Evolutionary conservation across 2,888 invertebrate genomes (phyloP), one percentile per base, ranked within the genome.

Genomic region (Pemphredon lugubris): DNA sequence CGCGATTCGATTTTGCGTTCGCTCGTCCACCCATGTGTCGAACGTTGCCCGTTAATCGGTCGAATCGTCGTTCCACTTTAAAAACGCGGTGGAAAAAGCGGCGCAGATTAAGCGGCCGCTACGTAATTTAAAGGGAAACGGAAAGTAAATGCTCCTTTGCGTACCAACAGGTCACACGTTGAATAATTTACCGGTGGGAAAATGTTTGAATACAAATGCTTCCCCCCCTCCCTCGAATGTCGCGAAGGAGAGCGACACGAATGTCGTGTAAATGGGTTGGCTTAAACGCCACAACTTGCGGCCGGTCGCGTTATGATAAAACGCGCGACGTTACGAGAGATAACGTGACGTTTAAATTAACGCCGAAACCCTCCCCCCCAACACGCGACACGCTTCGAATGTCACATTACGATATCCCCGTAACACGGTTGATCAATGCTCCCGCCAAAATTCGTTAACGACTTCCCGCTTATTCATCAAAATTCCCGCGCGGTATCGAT

Each of bases 321-420:
- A 73, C 72, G 75, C 60, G 57, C 68, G 59, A 73, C 53, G 50
- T 60, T n/a, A 50, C 42, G 58, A 59, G 73, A 78, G 73, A 77
- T 81, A 75, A 75, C 60, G 58, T 72, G 79, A 76, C 71, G 70
- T 81, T 80, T 78, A 73, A 82, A 82, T 84, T 78, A 79, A 80
- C 70, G 65, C 65, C 66, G 66, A 48, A 42, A n/a, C n/a, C n/a
- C n/a, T n/a, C n/a, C n/a, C n/a, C 30, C 58, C 59, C 54, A 67
- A 45, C 54, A 42, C 48, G 64, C 66, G 79, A 74, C 70, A 79
- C 72, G 63, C 74, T 74, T 79, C 73, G 77, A 66, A 39, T 65
- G 67, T 79, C 73, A 61, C 68, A 81, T 81, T 79, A 77, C 72
- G 66, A 76, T 72, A 63, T n/a, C n/a, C 51, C 50, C 59, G 57